These are phyloP conservation scores for Idaea straminata DNA, from an alignment of 2,888 invertebrate genomes.

Conservation along the genomic window DNA sequence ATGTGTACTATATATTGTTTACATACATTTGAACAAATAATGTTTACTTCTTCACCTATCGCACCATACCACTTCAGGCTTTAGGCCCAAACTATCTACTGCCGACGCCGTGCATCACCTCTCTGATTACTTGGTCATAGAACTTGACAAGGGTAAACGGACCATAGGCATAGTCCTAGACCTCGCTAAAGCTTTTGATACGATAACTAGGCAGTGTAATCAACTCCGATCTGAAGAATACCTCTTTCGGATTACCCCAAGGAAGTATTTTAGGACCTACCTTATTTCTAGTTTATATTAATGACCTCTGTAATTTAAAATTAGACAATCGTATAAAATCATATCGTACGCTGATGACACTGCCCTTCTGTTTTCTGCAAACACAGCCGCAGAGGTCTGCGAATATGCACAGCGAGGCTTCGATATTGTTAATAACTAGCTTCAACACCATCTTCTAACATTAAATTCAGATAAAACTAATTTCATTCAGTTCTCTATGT, in stretches of 20 bases:
- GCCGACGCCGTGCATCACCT: slow-evolving; percentile 3
- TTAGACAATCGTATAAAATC: not conserved
- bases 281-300: slow-evolving; percentile 10
- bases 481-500: too few species aligned
- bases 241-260: slow-evolving; percentile 10
- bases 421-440: too few species aligned
- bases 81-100: slow-evolving; percentile 2
- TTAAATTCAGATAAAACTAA: too few species aligned
- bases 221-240: not conserved
- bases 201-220: slow-evolving; percentile 5
- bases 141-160: not conserved
- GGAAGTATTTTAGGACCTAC: slow-evolving; percentile 11
- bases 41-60: too few species aligned
- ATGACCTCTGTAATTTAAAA: not conserved
- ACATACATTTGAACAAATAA: too few species aligned
- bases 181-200: slow-evolving; percentile 7
- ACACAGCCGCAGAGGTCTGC: too few species aligned
- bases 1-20: too few species aligned
- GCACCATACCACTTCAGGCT: too few species aligned
- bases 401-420: too few species aligned
- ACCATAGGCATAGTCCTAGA: slow-evolving; percentile 4
- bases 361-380: slow-evolving; percentile 2
- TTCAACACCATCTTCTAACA: too few species aligned
- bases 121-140: not conserved
- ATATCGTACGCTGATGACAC: slow-evolving; percentile 14